Base-by-base conservation (phyloP, 2,797 vertebrate species). In the Alosa sapidissima region DNA sequence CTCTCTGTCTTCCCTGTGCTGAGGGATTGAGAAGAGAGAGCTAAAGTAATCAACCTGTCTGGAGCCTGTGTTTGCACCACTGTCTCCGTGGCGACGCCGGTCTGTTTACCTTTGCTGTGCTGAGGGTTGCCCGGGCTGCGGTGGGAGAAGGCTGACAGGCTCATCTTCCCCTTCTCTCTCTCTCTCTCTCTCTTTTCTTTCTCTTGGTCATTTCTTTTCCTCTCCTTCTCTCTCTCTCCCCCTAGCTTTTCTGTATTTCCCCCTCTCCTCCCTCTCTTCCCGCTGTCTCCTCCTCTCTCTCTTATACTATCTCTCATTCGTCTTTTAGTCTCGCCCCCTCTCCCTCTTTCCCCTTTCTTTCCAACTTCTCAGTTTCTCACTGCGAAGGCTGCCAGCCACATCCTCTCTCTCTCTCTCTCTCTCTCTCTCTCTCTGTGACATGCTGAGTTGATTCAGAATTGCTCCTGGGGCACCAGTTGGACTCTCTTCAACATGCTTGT, bases 1-100 rank as follows among this genome's bases (percentile, higher is more conserved):
- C n/a, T n/a, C n/a, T n/a, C 19, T 65, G 62, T 33, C 24, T 33
- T 65, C 62, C 10, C 33, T 45, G 68, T 1, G 68, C 33, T 5
- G 11, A 4, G 28, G 36, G 49, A 33, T 28, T 16, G 68, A 19
- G 36, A 1, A 5, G 14, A 41, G 91, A 90, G 89, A 90, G 91
- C 84, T 89, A 81, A 84, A 92, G 94, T 93, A 93, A 93, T 93
- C 93, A 93, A 90, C 91, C 90, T 90, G 91, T 89, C 87, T 21
- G 86, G 84, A 90, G 89, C 90, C 91, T 91, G 87, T 87, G 90
- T 89, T 90, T 91, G 90, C 88, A 5, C 55, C 55, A 19, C 55
- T 58, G 55, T 21, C 55, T 58, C 24, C 62, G 11, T 10, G 65
- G 65, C 33, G 28, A 33, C 14, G 33, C 33, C 13, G 13, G 13